Base-by-base conservation (phyloP, 2,797 vertebrate species). In the Acipenser transmontanus region DNA sequence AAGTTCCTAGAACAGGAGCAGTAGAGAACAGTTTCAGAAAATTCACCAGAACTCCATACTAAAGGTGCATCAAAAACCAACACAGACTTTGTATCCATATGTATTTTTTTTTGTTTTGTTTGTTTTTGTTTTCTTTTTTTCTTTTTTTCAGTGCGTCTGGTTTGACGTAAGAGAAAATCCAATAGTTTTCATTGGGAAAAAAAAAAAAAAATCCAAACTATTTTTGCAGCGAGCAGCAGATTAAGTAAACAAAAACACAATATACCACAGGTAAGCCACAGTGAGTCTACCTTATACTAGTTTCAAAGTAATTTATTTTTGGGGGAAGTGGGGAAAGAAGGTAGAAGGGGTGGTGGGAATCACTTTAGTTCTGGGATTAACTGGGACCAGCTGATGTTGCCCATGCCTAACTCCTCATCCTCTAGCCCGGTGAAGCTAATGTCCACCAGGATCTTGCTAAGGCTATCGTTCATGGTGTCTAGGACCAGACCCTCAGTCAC, bases 401-500 rank as follows among this genome's bases (percentile, higher is more conserved):
- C 84, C 9, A 85, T 80, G 1, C 84, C 86, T 13, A 95, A 63
- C n/a, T 92, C 91, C 49, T 96, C 94, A 6, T 96, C 94, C 8
- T 96, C 95, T 54, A 95, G 81, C 14, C 88, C 87, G 0, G 94
- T 84, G 73, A 99, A 97, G 83, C 94, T 98, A 67, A 98, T 79
- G 76, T 98, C 95, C 77, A 98, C 79, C 6, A 98, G 80, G 57
- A 98, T 93, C 88, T 98, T 92, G 84, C 95, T 97, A 70, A 98
- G 85, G 74, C 91, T 98, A 74, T 99, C 91, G 6, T 98, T 96
- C 86, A 94, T 87, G 0, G 92, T 97, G 72, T 98, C 96, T 76
- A 93, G 84, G 52, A 97, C 87, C 0, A 99, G 79, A 48, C 95
- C 95, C 79, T 98, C 97, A 0, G 93, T 90, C 71, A 98, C 69